Conservation (phyloP, 2,113 vertebrate species). For the Odocoileus virginianus region DNA sequence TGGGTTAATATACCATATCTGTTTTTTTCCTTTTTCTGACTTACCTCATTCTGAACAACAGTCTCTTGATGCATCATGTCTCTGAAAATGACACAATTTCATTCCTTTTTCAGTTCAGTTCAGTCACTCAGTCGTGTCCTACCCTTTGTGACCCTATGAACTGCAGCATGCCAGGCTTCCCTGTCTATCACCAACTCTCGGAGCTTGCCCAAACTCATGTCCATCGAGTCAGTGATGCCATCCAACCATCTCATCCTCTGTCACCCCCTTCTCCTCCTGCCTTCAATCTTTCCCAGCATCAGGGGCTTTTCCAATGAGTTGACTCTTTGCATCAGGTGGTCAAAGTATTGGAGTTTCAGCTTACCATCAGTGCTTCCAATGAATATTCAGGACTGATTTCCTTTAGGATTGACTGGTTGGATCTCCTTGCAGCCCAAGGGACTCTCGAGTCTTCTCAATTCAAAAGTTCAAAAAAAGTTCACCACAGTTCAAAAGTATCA, state of each 20-base stretch:
- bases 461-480: too few species aligned
- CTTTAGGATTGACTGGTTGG: neutral
- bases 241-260: neutral
- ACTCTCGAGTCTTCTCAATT: neutral
- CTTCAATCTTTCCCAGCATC: neutral
- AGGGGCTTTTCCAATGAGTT: neutral
- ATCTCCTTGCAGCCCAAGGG: neutral
- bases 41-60: neutral
- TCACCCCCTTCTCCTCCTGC: neutral
- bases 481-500: neutral
- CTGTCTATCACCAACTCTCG: neutral
- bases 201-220: neutral
- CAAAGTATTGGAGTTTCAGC: neutral
- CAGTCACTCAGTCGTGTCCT: neutral
- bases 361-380: neutral
- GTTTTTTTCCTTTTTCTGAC: neutral
- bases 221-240: neutral
- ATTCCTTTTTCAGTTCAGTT: neutral
- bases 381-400: neutral
- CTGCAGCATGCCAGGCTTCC: neutral
- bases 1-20: neutral
- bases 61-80: neutral
- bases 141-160: neutral
- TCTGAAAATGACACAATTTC: neutral
- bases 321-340: neutral